These are phyloP conservation scores for Lithobates sylvaticus DNA, from an alignment of 2,797 vertebrate genomes.

Conservation along the genomic window DNA sequence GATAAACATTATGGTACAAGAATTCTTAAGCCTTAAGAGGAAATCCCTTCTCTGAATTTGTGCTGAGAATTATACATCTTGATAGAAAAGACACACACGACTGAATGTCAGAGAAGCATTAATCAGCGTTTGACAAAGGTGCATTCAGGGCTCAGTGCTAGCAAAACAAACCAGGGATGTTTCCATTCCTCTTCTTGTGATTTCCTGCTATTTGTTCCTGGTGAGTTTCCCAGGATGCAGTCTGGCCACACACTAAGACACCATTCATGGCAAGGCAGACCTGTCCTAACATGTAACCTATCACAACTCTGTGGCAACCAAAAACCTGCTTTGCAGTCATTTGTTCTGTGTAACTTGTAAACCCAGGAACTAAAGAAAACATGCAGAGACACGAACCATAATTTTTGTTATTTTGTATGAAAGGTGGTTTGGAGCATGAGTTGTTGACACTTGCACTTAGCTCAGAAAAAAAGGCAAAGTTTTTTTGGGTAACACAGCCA, in stretches of 20 bases:
- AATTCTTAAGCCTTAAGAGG: constrained; percentile 17
- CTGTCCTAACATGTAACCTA: constrained; percentile 50
- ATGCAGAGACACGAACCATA: constrained; percentile 15
- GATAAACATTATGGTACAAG: background rate
- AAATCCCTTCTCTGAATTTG: constrained; percentile 10
- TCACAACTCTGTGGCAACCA: constrained; percentile 43
- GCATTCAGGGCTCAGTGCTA: constrained; percentile 43
- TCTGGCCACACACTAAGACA: constrained; percentile 58
- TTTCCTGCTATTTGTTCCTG: constrained; percentile 52
- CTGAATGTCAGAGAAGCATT: constrained; percentile 40
- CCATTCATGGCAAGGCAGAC: constrained; percentile 28
- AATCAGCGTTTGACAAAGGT: constrained; percentile 50
- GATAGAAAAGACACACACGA: constrained; percentile 22
- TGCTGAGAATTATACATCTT: background rate
- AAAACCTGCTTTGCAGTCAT: constrained; percentile 3
- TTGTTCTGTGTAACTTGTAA: constrained; percentile 19
- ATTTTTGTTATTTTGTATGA: background rate
- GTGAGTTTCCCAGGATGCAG: constrained; percentile 48
- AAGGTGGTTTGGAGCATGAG: background rate
- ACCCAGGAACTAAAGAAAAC: constrained; percentile 9
- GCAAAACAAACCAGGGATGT: constrained; percentile 46
- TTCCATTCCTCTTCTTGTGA: constrained; percentile 39
- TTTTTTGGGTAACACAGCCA: background rate
- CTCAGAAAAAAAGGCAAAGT: background rate
- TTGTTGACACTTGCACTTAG: background rate